Conservation (phyloP, 2,797 vertebrate species). For the Tangara arthus region DNA sequence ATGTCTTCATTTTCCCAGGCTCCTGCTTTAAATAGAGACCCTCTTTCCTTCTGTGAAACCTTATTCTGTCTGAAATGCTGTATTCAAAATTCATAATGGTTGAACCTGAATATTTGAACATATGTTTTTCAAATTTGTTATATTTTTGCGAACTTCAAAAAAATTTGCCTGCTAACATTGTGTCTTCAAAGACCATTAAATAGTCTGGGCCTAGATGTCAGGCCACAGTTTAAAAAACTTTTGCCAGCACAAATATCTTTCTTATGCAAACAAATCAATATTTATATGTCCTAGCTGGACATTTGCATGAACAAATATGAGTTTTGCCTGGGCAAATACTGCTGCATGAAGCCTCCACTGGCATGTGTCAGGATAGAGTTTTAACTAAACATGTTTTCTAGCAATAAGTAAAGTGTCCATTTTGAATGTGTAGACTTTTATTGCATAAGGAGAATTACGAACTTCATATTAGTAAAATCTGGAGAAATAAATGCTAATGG, state of each 20-base stretch:
- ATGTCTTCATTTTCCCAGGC: conserved; percentile 15
- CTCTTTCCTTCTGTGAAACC: conserved; percentile 11
- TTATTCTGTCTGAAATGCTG: conserved; percentile 26
- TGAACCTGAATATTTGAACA: background rate
- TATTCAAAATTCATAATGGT: background rate
- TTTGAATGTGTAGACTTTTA: background rate
- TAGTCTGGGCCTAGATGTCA: background rate
- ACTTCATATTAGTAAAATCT: background rate
- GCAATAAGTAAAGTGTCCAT: background rate
- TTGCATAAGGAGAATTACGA: background rate
- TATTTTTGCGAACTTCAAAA: background rate
- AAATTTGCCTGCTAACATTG: background rate
- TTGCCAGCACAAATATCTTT: conserved; percentile 55
- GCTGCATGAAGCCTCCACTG: background rate
- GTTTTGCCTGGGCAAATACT: conserved; percentile 40
- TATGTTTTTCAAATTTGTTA: background rate
- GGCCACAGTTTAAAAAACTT: background rate
- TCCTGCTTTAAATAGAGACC: background rate
- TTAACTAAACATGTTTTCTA: conserved; percentile 23
- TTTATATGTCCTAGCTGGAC: conserved; percentile 44
- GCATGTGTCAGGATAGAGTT: background rate
- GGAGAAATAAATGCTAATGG: background rate
- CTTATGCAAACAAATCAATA: conserved; percentile 37
- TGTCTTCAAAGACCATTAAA: conserved; percentile 8
- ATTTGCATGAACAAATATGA: conserved; percentile 63